These are phyloP conservation scores for Nezara viridula DNA, from an alignment of 2,888 invertebrate genomes.

Conservation along the genomic window DNA sequence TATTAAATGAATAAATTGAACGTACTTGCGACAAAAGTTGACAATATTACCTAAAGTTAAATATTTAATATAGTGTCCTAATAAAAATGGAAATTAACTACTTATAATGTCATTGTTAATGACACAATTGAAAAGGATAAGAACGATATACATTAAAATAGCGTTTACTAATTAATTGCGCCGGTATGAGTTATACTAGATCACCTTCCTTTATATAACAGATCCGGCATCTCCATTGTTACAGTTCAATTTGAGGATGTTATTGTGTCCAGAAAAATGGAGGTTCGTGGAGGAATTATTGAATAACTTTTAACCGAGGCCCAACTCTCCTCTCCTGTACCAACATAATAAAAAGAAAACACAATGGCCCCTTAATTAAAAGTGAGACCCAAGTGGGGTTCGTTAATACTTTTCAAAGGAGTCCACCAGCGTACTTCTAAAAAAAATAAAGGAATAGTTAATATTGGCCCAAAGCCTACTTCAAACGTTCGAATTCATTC, in stretches of 20 bases:
- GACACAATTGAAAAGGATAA: too few species aligned
- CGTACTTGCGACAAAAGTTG: too few species aligned
- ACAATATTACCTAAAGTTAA: too few species aligned
- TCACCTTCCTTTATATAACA: neutral
- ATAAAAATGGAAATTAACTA: too few species aligned
- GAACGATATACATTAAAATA: too few species aligned
- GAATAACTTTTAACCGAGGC: neutral
- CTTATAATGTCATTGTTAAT: too few species aligned
- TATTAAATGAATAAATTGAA: too few species aligned
- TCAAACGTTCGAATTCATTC: neutral
- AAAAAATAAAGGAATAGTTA: neutral
- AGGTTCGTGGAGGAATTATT: slow-evolving; percentile 37
- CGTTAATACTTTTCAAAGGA: slow-evolving; percentile 42
- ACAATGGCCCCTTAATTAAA: slow-evolving; percentile 45
- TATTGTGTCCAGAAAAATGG: slow-evolving; percentile 42
- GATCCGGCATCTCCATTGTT: neutral
- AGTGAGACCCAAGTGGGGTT: slow-evolving; percentile 10
- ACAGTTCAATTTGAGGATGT: slow-evolving; percentile 15
- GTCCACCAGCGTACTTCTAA: neutral
- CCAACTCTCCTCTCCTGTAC: neutral
- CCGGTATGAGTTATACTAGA: neutral
- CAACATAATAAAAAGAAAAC: slow-evolving; percentile 16
- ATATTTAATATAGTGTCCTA: too few species aligned
- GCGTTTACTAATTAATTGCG: too few species aligned
- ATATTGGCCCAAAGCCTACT: neutral